Conservation (phyloP, 2,113 vertebrate genomes). For the Nanger granti region DNA sequence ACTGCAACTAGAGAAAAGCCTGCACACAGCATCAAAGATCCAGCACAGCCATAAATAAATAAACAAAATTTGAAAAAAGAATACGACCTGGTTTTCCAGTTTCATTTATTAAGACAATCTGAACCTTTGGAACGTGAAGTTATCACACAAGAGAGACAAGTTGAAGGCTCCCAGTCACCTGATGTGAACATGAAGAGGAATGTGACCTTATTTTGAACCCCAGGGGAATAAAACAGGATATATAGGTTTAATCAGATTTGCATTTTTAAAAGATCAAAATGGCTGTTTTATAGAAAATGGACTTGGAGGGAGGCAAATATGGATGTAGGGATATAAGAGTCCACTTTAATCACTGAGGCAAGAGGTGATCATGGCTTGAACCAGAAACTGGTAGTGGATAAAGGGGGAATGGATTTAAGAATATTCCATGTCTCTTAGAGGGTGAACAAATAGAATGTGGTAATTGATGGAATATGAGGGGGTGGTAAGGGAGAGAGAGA, state of each 20-base stretch:
- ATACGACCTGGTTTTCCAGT: neutral
- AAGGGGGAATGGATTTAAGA: neutral
- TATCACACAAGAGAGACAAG: conserved; percentile 39
- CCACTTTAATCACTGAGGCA: neutral
- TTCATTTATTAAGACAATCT: conserved; percentile 46
- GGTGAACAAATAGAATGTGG: neutral
- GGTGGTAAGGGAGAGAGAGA: neutral
- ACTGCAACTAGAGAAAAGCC: neutral
- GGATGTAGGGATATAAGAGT: neutral
- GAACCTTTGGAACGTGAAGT: conserved; percentile 55
- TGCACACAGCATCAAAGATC: neutral
- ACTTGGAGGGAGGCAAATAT: conserved; percentile 18
- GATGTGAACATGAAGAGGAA: conserved; percentile 58
- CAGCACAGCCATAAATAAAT: neutral
- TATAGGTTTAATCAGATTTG: conserved; percentile 57
- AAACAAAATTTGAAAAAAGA: neutral
- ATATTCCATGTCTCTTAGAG: neutral
- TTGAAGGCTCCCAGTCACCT: conserved; percentile 48
- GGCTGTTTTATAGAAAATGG: conserved; percentile 52
- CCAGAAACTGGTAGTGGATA: neutral
- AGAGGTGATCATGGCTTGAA: neutral
- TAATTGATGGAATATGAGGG: neutral
- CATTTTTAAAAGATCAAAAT: conserved; percentile 46
- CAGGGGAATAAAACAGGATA: conserved; percentile 55
- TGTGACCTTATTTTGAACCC: conserved; percentile 65